Conservation (phyloP, 2,797 vertebrate genomes). For the Triplophysa yarkandensis region DNA sequence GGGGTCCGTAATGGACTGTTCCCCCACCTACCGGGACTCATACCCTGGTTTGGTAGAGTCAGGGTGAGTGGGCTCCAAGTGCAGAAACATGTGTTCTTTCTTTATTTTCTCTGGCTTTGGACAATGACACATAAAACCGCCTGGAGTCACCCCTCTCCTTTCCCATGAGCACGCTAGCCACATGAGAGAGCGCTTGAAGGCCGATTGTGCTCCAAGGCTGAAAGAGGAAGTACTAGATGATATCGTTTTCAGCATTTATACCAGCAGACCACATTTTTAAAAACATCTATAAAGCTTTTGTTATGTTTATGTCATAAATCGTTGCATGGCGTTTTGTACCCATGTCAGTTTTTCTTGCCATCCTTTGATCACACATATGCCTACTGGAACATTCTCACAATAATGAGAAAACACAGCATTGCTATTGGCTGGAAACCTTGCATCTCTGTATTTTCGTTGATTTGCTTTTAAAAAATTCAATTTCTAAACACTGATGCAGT, state of each 20-base stretch:
- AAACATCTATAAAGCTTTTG: slow-evolving; percentile 6
- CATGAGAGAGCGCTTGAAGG: slow-evolving; percentile 45
- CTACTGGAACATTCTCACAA: not conserved
- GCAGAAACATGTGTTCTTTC: slow-evolving; percentile 49
- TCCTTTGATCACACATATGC: not conserved
- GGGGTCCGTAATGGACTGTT: slow-evolving; percentile 30
- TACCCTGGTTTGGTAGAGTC: slow-evolving; percentile 27
- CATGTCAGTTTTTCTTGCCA: not conserved
- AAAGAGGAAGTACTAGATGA: slow-evolving; percentile 47
- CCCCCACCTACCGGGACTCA: slow-evolving; percentile 36
- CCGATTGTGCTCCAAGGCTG: slow-evolving; percentile 35
- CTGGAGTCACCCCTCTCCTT: slow-evolving; percentile 53
- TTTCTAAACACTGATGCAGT: not conserved
- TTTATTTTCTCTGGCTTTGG: slow-evolving; percentile 59
- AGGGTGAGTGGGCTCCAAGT: slow-evolving; percentile 37
- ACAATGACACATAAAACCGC: slow-evolving; percentile 50
- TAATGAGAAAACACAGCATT: too few species aligned
- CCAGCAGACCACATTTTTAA: slow-evolving; percentile 44
- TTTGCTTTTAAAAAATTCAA: too few species aligned
- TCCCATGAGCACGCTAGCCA: slow-evolving; percentile 48
- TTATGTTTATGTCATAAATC: not conserved
- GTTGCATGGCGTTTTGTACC: not conserved
- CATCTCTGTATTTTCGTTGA: too few species aligned
- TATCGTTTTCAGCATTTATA: slow-evolving; percentile 35
- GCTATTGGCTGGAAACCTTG: too few species aligned